Conservation (phyloP, 2,113 vertebrate genomes). For the Arenaria interpres region DNA sequence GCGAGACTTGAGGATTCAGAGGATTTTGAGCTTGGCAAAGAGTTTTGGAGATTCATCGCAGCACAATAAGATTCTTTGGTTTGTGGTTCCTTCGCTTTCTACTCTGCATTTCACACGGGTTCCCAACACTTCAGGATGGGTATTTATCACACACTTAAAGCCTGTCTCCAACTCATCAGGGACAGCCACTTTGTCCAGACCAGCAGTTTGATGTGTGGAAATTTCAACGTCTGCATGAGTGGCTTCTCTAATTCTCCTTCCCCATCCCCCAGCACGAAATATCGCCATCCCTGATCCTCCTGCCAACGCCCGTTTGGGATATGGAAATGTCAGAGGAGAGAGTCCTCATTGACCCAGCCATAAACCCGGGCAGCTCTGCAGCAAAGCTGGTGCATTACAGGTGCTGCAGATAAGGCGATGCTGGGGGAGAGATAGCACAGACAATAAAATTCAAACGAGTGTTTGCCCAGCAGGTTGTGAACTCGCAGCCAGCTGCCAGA, state of each 20-base stretch:
- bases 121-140: not conserved
- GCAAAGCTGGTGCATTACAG: not conserved
- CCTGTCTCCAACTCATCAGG: not conserved
- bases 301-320: not conserved
- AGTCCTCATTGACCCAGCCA: not conserved
- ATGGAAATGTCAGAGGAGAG: not conserved
- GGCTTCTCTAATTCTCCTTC: not conserved
- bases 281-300: not conserved
- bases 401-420: not conserved
- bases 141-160: not conserved
- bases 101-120: not conserved
- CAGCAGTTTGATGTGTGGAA: not conserved
- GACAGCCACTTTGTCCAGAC: not conserved
- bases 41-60: fast-evolving
- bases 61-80: not conserved
- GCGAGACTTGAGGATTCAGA: not conserved
- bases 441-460: not conserved
- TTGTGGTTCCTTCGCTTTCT: not conserved
- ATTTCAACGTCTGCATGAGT: not conserved
- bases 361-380: not conserved
- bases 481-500: not conserved
- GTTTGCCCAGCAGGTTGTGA: not conserved
- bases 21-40: not conserved
- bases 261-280: not conserved
- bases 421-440: not conserved